Conservation (phyloP, 2,888 invertebrate genomes). For the Orthonychiurus folsomi region DNA sequence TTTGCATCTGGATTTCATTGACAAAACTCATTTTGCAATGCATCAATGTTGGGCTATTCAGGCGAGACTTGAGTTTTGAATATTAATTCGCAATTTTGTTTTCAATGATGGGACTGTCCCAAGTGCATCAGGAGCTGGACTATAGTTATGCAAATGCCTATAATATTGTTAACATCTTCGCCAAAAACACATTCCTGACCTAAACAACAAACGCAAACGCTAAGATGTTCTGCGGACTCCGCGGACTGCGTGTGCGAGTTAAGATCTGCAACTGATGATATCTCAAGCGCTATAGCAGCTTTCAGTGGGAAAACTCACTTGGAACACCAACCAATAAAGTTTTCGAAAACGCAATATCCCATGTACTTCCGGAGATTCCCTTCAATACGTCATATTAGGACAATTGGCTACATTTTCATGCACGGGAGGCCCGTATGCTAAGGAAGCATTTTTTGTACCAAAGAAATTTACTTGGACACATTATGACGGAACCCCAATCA, state of each 20-base stretch:
- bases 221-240: neutral
- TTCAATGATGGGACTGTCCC: too few relatives aligned
- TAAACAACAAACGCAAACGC: neutral
- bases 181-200: too few relatives aligned
- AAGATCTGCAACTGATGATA: neutral
- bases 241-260: neutral
- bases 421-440: too few relatives aligned
- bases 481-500: neutral
- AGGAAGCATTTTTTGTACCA: neutral
- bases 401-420: neutral
- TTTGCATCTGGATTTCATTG: too few relatives aligned
- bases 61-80: too few relatives aligned
- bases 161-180: too few relatives aligned
- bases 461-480: neutral
- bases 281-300: neutral
- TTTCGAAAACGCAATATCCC: neutral
- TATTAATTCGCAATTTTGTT: too few relatives aligned
- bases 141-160: too few relatives aligned
- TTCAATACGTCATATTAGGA: neutral
- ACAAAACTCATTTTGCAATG: too few relatives aligned
- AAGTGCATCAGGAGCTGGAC: too few relatives aligned
- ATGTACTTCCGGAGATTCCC: neutral
- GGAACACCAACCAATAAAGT: neutral
- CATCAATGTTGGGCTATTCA: too few relatives aligned
- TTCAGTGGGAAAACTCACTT: neutral